Base-by-base conservation (phyloP, 2,113 vertebrate species). In the Indri indri region DNA sequence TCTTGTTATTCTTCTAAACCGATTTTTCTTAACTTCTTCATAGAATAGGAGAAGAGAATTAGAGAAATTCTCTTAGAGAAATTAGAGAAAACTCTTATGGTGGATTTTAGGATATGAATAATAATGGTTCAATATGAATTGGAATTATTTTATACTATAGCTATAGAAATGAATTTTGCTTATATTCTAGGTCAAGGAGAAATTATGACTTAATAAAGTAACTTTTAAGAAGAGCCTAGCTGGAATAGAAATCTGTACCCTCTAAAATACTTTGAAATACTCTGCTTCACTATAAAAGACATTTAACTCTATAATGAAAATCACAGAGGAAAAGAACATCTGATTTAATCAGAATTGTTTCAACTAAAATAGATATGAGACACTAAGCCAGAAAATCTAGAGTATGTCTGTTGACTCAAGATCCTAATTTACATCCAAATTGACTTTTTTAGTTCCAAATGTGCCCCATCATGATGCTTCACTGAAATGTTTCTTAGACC, bases 381-480 rank as follows among this genome's bases (percentile, higher is more conserved):
- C 54, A 96, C 20, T 94, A 96, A 96, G 5, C n/a, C 27, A 88
- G 71, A 89, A 94, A 91, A 93, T 71, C 42, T 93, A 82, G 50
- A 86, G 34, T 86, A 82, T 70, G 1, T 89, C 45, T 91, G 27
- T 89, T 12, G 61, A 68, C 47, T 92, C 85, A 96, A 88, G 59
- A 63, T 97, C 42, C 66, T 93, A 94, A 97, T 96, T 97, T 96
- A 85, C 59, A 96, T 85, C 57, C 77, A 95, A 96, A 95, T 96
- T n/a, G 23, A 94, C 3, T 81, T 83, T 12, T 8, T 94, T 65
- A 81, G 50, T 81, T 95, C 88, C 87, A 70, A 95, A 68, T 86
- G 80, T 92, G 47, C 22, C 40, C 54, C 89, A 90, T 61, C 50
- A 81, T 47, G 10, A 86, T 73, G 22, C 14, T 80, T 94, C 2